These are phyloP conservation scores for Plectropomus leopardus DNA, from an alignment of 2,113 vertebrate species.

Conservation along the genomic window DNA sequence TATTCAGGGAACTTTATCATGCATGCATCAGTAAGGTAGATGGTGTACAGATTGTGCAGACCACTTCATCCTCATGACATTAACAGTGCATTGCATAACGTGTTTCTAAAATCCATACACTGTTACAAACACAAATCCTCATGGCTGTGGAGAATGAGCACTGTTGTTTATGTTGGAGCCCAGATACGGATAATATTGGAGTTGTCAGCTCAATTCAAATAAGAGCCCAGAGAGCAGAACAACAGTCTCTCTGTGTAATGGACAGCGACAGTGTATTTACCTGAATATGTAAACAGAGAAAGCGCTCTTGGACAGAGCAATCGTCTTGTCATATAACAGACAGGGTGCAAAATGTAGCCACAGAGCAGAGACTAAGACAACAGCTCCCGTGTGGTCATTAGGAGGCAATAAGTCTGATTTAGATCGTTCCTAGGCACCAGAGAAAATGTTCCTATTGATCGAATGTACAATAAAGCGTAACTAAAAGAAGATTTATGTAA, in stretches of 20 bases:
- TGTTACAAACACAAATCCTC: neutral
- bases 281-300: slow-evolving; percentile 56
- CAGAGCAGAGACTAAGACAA: slow-evolving; percentile 27
- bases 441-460: slow-evolving; percentile 37
- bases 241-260: slow-evolving; percentile 35
- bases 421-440: slow-evolving; percentile 36
- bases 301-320: slow-evolving; percentile 24
- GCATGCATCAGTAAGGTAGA: slow-evolving; percentile 14
- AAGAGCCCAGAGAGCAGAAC: slow-evolving; percentile 31
- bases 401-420: slow-evolving; percentile 59
- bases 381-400: slow-evolving; percentile 47
- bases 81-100: slow-evolving; percentile 21
- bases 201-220: slow-evolving; percentile 50
- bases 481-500: slow-evolving; percentile 41
- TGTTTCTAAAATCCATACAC: slow-evolving; percentile 37
- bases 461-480: slow-evolving; percentile 28
- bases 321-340: slow-evolving; percentile 49
- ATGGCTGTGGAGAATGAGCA: neutral
- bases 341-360: slow-evolving; percentile 22
- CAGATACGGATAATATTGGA: slow-evolving; percentile 19
- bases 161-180: slow-evolving; percentile 29
- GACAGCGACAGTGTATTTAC: slow-evolving; percentile 49
- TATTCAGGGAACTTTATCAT: neutral
- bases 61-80: slow-evolving; percentile 11
- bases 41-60: neutral